phyloP scores from a whole-genome alignment of 2,797 vertebrate genomes.

The Centroberyx gerrardi region DNA sequence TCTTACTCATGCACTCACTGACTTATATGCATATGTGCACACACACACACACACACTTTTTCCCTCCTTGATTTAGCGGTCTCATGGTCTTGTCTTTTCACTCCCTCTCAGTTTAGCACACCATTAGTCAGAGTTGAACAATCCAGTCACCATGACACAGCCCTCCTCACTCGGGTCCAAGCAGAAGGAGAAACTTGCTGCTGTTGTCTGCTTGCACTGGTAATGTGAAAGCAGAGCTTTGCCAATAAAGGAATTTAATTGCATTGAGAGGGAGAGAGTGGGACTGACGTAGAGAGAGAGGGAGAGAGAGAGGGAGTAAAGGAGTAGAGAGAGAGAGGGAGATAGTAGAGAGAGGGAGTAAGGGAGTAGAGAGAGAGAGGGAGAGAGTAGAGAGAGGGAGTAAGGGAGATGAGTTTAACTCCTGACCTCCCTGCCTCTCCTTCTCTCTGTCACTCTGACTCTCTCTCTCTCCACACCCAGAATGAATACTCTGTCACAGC shows the following conservation, averaged over 20 bases:
- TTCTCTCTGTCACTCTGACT: conserved; percentile 62
- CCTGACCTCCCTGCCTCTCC: conserved; percentile 66
- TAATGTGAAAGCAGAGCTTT: neutral
- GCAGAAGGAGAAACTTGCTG: neutral
- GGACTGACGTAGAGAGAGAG: neutral
- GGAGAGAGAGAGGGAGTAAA: conserved; percentile 1
- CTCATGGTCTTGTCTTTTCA: neutral
- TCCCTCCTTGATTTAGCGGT: too few relatives aligned
- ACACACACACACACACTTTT: too few relatives aligned
- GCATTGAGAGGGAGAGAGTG: neutral
- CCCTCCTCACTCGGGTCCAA: neutral
- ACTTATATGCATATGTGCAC: neutral
- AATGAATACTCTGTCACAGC: conserved; percentile 52
- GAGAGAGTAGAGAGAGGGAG: conserved; percentile 59
- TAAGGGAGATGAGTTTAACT: conserved; percentile 79
- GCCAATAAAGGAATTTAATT: conserved; percentile 23
- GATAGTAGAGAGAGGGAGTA: conserved; percentile 55
- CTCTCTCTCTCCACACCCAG: conserved; percentile 53
- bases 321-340: conserved; percentile 32
- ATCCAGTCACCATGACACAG: conserved; percentile 28
- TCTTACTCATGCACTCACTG: neutral
- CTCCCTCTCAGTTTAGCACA: conserved; percentile 10
- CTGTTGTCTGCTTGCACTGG: conserved; percentile 4
- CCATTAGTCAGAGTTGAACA: conserved; percentile 1
- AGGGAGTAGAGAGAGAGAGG: conserved; percentile 40